phyloP scores from a whole-genome alignment of 53 echinoderm and acorn worm genomes.

The Stichopus horrens region DNA sequence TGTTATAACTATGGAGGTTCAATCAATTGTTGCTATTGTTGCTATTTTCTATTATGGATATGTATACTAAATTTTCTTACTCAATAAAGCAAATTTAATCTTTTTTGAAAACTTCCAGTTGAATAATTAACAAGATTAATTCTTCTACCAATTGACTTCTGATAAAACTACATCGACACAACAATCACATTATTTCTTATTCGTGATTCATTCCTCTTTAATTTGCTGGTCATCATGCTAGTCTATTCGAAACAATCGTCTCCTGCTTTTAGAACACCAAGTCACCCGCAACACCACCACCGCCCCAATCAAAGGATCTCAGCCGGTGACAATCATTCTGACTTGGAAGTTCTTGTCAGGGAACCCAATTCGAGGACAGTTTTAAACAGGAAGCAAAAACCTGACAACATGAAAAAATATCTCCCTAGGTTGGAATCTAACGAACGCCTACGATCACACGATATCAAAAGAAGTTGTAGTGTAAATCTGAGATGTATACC shows the following conservation, averaged over 20 bases:
- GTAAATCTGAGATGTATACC: neutral
- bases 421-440: neutral
- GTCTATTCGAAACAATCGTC: conserved; percentile 4
- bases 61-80: too few relatives aligned
- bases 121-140: too few relatives aligned
- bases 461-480: neutral
- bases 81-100: too few relatives aligned
- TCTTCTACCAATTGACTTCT: too few relatives aligned
- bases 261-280: neutral
- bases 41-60: too few relatives aligned
- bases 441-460: neutral
- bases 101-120: too few relatives aligned
- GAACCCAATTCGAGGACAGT: neutral
- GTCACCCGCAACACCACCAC: neutral
- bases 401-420: conserved; percentile 15
- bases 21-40: too few relatives aligned
- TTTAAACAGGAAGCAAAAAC: neutral
- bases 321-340: neutral
- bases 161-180: too few relatives aligned
- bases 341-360: neutral
- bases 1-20: too few relatives aligned
- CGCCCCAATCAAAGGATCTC: neutral
- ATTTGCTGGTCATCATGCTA: conserved; percentile 1
- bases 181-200: too few relatives aligned
- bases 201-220: too few relatives aligned